Conservation (phyloP, 2,797 vertebrate species). For the Typhlichthys eigenmanni region DNA sequence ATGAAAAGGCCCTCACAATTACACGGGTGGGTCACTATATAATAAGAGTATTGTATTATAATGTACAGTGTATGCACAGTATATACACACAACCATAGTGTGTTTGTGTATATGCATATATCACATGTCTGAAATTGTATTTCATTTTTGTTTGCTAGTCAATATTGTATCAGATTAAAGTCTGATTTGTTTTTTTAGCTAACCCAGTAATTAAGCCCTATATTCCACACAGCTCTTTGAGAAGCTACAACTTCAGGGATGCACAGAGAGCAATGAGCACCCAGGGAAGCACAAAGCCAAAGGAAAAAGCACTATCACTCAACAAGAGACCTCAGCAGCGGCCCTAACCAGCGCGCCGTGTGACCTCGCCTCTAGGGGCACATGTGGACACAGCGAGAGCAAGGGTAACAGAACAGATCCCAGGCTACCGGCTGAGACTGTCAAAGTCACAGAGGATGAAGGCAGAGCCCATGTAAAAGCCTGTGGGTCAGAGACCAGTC, state of each 20-base stretch:
- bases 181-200: not conserved
- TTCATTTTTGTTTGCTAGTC: not conserved
- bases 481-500: slow-evolving; percentile 8
- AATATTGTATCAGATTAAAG: not conserved
- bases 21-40: slow-evolving; percentile 77
- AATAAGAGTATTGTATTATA: too few relatives aligned
- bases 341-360: slow-evolving; percentile 1
- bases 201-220: not conserved
- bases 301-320: slow-evolving; percentile 22
- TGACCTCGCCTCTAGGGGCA: not conserved
- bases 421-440: not conserved
- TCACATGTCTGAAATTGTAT: too few relatives aligned
- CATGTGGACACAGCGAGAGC: not conserved
- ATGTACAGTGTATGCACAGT: too few relatives aligned
- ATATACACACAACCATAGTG: too few relatives aligned
- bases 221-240: slow-evolving; percentile 85
- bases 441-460: slow-evolving; percentile 11
- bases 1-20: slow-evolving; percentile 90
- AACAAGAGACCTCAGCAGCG: slow-evolving; percentile 12
- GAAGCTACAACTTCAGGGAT: slow-evolving; percentile 87
- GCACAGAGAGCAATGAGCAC: slow-evolving; percentile 58
- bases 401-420: slow-evolving; percentile 9
- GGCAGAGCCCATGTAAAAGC: slow-evolving; percentile 8
- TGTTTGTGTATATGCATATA: too few relatives aligned
- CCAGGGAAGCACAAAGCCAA: slow-evolving; percentile 54